Conservation (phyloP, 2,888 invertebrate genomes). For the Andrena fulva region DNA sequence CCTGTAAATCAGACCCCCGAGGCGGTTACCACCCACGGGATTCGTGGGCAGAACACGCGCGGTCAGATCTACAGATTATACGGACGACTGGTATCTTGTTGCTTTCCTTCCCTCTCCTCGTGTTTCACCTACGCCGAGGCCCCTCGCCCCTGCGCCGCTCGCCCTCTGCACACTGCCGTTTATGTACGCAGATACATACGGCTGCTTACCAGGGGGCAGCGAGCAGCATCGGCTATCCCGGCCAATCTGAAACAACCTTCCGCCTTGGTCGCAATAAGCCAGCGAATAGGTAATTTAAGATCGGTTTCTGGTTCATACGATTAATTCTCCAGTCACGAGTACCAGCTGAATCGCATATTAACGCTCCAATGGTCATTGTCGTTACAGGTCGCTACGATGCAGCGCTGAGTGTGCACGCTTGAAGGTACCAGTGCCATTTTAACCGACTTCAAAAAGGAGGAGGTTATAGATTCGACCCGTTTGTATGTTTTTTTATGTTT, state of each 20-base stretch:
- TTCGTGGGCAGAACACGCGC: conserved; percentile 71
- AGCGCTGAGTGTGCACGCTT: background rate
- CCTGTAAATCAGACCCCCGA: conserved; percentile 75
- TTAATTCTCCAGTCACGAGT: conserved; percentile 24
- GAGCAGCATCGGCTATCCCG: conserved; percentile 58
- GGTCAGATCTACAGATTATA: conserved; percentile 73
- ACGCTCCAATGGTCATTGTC: background rate
- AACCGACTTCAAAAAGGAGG: too few species aligned
- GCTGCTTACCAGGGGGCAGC: conserved; percentile 43
- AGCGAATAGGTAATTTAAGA: conserved; percentile 56
- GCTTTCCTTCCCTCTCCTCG: conserved; percentile 44
- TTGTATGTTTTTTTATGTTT: too few species aligned
- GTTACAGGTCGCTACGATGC: background rate
- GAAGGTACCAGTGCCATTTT: too few species aligned
- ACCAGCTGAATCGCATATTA: conserved; percentile 12
- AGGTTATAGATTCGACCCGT: too few species aligned
- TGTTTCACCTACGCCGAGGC: conserved; percentile 37
- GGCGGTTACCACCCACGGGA: conserved; percentile 74
- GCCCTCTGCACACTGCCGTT: conserved; percentile 39
- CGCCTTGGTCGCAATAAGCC: conserved; percentile 47
- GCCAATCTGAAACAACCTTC: conserved; percentile 53
- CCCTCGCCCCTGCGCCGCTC: background rate
- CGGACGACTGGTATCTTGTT: conserved; percentile 69
- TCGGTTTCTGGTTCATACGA: conserved; percentile 53
- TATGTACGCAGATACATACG: conserved; percentile 47